Percentiles rank a stretch among this genome's conserved stretches.
These are phyloP conservation scores for Drosophila kanekoi DNA, from an alignment of 2,888 invertebrate species.

Conservation along the genomic window DNA sequence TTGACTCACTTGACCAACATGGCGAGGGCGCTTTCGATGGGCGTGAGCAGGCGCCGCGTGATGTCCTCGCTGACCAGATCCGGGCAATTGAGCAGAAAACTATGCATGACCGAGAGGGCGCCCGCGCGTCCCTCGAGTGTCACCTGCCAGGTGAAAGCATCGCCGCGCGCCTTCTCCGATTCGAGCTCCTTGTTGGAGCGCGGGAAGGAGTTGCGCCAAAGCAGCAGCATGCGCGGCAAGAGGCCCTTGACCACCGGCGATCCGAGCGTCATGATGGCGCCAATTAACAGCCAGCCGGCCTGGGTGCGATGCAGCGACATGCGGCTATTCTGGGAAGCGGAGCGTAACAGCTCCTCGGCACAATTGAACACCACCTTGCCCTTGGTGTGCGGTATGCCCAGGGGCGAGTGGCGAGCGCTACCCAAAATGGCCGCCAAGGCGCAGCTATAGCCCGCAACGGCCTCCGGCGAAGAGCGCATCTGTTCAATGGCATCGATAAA, in stretches of 20 bases:
- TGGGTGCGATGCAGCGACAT: constrained; percentile 97
- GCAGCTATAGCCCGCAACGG: constrained; percentile 95
- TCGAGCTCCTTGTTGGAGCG: constrained; percentile 98
- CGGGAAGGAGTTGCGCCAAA: constrained; percentile 99
- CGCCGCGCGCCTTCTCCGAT: constrained; percentile 97
- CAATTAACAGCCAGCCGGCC: constrained; percentile 98
- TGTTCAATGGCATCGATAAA: constrained; percentile 95
- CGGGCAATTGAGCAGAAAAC: constrained; percentile 95
- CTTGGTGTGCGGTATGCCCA: constrained; percentile 98
- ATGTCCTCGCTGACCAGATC: constrained; percentile 97
- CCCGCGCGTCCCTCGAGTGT: constrained; percentile 98
- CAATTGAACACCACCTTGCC: constrained; percentile 99
- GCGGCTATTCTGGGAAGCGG: constrained; percentile 98
- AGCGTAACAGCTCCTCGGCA: constrained; percentile 97
- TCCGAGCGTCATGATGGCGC: constrained; percentile 97
- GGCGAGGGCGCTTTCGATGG: constrained; percentile 97
- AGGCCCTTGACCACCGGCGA: constrained; percentile 96
- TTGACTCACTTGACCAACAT: constrained; percentile 95
- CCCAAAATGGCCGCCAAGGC: constrained; percentile 97
- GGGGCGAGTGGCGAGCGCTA: constrained; percentile 94
- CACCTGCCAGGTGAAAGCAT: constrained; percentile 99
- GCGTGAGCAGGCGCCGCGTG: constrained; percentile 93
- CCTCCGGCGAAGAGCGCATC: constrained; percentile 94
- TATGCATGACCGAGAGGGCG: constrained; percentile 97
- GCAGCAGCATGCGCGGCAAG: constrained; percentile 95